These are phyloP conservation scores for Balaenoptera acutorostrata DNA, from an alignment of 2,113 vertebrate genomes.

Conservation along the genomic window DNA sequence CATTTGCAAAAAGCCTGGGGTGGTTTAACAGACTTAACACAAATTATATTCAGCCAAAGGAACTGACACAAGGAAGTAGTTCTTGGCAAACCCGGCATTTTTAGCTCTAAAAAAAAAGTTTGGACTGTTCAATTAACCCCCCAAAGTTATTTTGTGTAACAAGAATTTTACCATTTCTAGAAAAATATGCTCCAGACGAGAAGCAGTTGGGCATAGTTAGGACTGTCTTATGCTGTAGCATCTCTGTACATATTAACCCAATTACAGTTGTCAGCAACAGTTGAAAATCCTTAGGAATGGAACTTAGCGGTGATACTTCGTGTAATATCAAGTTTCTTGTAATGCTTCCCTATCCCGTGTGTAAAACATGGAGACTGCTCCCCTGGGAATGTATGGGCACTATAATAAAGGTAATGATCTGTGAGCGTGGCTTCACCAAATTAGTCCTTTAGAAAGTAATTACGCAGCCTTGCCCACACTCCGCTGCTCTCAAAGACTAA, in stretches of 20 bases:
- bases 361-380: neutral
- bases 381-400: conserved; percentile 1
- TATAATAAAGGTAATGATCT: conserved; percentile 38
- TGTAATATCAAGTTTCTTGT: neutral
- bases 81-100: neutral
- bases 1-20: neutral
- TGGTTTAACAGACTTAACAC: neutral
- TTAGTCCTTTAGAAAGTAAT: conserved; percentile 53
- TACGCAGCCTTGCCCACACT: conserved; percentile 47
- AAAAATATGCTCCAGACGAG: neutral
- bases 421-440: conserved; percentile 58
- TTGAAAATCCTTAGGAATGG: neutral
- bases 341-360: neutral
- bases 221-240: rapidly evolving
- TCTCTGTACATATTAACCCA: neutral
- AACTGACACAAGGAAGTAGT: neutral
- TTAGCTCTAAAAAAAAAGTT: neutral
- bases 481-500: conserved; percentile 36
- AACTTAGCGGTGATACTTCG: neutral
- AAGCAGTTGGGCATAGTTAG: neutral
- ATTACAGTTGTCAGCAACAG: neutral
- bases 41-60: neutral
- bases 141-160: neutral
- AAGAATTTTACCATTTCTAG: neutral
- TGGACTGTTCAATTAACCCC: neutral